Conservation (phyloP, 2,797 vertebrate species). For the Champsocephalus esox region DNA sequence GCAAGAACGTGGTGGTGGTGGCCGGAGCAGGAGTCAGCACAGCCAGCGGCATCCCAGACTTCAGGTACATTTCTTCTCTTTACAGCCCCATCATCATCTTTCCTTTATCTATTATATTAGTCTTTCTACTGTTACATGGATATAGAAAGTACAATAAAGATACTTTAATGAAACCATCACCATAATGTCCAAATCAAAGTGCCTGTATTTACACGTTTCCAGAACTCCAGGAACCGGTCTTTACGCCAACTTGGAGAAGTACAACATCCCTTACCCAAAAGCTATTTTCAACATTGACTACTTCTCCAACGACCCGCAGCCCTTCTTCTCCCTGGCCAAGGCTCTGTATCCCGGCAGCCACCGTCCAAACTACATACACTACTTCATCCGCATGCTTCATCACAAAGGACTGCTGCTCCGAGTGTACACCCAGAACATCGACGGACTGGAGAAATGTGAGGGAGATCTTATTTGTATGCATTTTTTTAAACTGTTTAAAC, state of each 20-base stretch:
- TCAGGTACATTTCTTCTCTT: constrained; percentile 74
- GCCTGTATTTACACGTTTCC: neutral
- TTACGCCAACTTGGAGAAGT: constrained; percentile 86
- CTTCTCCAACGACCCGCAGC: constrained; percentile 85
- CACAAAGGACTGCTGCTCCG: constrained; percentile 87
- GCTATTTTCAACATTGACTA: constrained; percentile 85
- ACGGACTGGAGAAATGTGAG: constrained; percentile 87
- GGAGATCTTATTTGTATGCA: neutral
- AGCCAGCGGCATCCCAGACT: constrained; percentile 88
- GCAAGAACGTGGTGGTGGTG: constrained; percentile 86
- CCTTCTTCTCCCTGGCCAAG: constrained; percentile 87
- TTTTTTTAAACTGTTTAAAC: neutral
- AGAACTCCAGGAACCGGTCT: constrained; percentile 87
- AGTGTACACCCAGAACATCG: constrained; percentile 89
- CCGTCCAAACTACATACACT: constrained; percentile 80
- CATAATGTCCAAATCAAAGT: neutral
- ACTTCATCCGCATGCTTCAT: constrained; percentile 85
- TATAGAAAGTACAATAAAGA: neutral
- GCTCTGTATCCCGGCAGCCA: constrained; percentile 85
- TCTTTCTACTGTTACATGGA: neutral
- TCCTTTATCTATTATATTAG: neutral
- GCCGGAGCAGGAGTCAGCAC: constrained; percentile 89
- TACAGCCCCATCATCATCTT: neutral
- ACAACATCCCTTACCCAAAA: constrained; percentile 86
- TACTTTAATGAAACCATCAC: neutral